Evolutionary conservation across 1,140 invertebrate species (phyloP).

Genomic region (Philopotamus ludificatus): DNA sequence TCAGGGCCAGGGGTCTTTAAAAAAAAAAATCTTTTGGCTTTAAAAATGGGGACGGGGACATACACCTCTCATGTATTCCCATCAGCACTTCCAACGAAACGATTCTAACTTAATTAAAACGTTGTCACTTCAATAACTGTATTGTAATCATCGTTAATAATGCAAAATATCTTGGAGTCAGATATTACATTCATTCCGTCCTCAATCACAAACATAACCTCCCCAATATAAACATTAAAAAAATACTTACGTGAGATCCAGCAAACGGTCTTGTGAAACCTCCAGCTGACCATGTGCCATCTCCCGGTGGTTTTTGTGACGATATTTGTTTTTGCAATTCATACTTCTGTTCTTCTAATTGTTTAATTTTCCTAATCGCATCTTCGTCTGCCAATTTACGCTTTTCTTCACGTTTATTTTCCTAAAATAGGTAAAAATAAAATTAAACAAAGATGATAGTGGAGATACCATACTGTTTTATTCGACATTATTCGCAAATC

Average conservation of each 20-base stretch:
- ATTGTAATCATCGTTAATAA: too few relatives aligned
- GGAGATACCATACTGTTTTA: not conserved
- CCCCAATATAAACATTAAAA: too few relatives aligned
- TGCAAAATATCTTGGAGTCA: too few relatives aligned
- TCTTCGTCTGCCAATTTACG: conserved; percentile 95
- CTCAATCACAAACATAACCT: too few relatives aligned
- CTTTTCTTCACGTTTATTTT: conserved; percentile 87
- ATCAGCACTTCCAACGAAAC: too few relatives aligned
- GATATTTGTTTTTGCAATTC: conserved; percentile 80
- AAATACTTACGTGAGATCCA: conserved; percentile 57
- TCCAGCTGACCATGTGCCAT: conserved; percentile 54
- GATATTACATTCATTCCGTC: too few relatives aligned
- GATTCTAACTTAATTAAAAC: too few relatives aligned
- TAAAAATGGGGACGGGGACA: too few relatives aligned
- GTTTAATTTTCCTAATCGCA: conserved; percentile 90
- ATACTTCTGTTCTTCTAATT: conserved; percentile 88
- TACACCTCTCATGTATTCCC: too few relatives aligned
- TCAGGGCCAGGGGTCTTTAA: too few relatives aligned
- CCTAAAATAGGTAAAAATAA: conserved; percentile 56
- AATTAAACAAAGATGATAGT: not conserved
- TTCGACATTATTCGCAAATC: not conserved
- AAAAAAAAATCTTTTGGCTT: too few relatives aligned
- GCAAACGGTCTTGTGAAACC: conserved; percentile 61
- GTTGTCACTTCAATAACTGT: too few relatives aligned
- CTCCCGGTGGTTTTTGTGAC: conserved; percentile 75